Evolutionary conservation across 2,888 invertebrate genomes (phyloP).

Genomic region (Parapristionchus giblindavisi): DNA sequence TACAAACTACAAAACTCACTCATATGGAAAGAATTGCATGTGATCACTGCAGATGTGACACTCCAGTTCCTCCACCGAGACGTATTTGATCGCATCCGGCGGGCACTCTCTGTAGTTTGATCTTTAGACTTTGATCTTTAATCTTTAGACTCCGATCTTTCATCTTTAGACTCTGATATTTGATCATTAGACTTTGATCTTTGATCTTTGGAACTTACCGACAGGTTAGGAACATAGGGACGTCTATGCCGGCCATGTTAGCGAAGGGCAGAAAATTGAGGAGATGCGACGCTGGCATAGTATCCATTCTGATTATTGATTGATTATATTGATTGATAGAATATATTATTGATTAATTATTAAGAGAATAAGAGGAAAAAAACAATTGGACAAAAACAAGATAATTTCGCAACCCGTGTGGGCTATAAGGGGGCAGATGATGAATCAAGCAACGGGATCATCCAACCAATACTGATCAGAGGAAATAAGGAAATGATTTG

Average conservation of each 20-base stretch:
- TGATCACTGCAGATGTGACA: constrained; percentile 49
- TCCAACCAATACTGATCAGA: too few species aligned
- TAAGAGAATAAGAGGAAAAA: too few species aligned
- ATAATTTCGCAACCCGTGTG: too few species aligned
- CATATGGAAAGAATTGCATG: constrained; percentile 47
- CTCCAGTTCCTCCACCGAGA: constrained; percentile 44
- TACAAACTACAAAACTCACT: constrained; percentile 46
- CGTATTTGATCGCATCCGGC: constrained; percentile 29
- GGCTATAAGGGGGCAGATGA: too few species aligned
- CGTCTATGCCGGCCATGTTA: not conserved
- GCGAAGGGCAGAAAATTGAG: constrained; percentile 28
- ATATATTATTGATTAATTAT: too few species aligned
- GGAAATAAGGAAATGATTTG: too few species aligned
- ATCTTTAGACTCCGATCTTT: not conserved
- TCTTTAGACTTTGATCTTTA: not conserved
- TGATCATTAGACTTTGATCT: not conserved
- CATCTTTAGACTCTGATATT: not conserved
- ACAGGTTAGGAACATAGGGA: constrained; percentile 16
- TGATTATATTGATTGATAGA: too few species aligned
- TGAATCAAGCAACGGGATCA: too few species aligned
- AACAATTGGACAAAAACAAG: too few species aligned
- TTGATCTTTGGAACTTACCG: not conserved
- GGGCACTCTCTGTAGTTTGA: constrained; percentile 37
- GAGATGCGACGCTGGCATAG: constrained; percentile 12
- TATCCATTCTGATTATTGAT: constrained; percentile 19